Base-by-base conservation (phyloP, 2,888 invertebrate species). In the Hetaerina titia region DNA sequence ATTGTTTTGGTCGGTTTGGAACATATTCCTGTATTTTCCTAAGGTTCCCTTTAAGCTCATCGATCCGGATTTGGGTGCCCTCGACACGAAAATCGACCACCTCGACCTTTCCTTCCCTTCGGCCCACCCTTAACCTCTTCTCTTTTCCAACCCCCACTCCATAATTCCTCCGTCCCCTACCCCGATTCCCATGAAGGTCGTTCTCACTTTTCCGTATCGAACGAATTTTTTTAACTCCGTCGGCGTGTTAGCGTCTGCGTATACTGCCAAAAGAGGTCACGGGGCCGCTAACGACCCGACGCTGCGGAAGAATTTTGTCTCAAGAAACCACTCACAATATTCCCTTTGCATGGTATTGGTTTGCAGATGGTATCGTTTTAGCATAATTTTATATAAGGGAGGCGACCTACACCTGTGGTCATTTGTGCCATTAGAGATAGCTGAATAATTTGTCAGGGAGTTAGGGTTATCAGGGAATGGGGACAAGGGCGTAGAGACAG, bases 171-270 rank as follows among this genome's bases (percentile, higher is more conserved):
- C n/a, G 8, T 69, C 22, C 69, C 19, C 69, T 9, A 7, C 56
- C 56, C 13, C 7, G n/a, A n/a, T 19, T 81, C 81, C 81, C 81
- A 81, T n/a, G 81, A 88, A 45, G 88, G 45, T 56, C 88, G 22
- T 88, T 88, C 88, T 45, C 88, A 56, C 88, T 88, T 88, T 88
- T 88, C 2, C 88, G 88, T 88, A 45, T 88, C 88, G 45, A 88
- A 31, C 88, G 88, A 56, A 88, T 88, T 15, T 19, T n/a, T 19
- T 56, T 19, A 19, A 19, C 56, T 45, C 88, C 19, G 45, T 88
- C 56, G 31, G 81, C 88, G 45, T 88, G 31, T 88, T 88, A 88
- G 88, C 88, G 88, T 88, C 88, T 88, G 88, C 88, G 56, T 88
- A 69, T 69, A n/a, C 69, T 69, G 69, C n/a, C 69, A n/a, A 22